Evolutionary conservation across 2,888 invertebrate genomes (phyloP).

Genomic region (Masnerella sp.): DNA sequence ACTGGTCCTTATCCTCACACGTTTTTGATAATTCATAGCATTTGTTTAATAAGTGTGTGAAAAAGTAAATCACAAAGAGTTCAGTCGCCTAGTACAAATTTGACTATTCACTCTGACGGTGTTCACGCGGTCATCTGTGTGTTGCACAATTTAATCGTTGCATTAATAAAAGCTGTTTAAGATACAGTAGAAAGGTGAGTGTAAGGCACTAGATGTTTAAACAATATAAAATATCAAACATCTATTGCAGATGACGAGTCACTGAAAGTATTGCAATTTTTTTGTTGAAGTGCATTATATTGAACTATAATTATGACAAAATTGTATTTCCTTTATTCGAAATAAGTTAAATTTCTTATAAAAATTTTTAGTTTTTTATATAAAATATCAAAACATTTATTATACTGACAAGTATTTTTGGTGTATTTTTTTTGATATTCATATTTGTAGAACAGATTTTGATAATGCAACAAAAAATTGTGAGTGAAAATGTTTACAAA

Average conservation of each 20-base stretch:
- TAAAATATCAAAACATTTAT: not conserved
- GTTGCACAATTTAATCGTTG: not conserved
- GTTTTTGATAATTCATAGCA: slow-evolving; percentile 16
- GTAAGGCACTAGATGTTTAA: not conserved
- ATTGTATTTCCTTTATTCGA: too few relatives aligned
- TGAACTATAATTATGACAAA: too few relatives aligned
- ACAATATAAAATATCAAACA: too few relatives aligned
- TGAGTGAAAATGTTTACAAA: slow-evolving; percentile 9
- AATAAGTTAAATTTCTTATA: too few relatives aligned
- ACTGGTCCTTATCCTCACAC: slow-evolving; percentile 27
- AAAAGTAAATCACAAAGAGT: slow-evolving; percentile 22
- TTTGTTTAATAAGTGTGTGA: slow-evolving; percentile 4
- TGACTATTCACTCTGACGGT: slow-evolving; percentile 20
- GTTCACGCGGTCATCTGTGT: slow-evolving; percentile 5
- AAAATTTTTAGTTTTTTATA: too few relatives aligned
- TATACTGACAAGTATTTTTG: not conserved
- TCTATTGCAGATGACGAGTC: too few relatives aligned
- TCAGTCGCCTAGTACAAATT: slow-evolving; percentile 18
- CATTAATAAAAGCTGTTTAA: not conserved
- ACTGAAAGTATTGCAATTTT: too few relatives aligned
- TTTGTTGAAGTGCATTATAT: too few relatives aligned
- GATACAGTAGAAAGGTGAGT: not conserved
- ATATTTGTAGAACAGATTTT: too few relatives aligned
- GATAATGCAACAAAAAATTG: slow-evolving; percentile 22
- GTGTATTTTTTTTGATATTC: too few relatives aligned